Conservation (phyloP, 2,888 invertebrate species). For the Pollenia amentaria region DNA sequence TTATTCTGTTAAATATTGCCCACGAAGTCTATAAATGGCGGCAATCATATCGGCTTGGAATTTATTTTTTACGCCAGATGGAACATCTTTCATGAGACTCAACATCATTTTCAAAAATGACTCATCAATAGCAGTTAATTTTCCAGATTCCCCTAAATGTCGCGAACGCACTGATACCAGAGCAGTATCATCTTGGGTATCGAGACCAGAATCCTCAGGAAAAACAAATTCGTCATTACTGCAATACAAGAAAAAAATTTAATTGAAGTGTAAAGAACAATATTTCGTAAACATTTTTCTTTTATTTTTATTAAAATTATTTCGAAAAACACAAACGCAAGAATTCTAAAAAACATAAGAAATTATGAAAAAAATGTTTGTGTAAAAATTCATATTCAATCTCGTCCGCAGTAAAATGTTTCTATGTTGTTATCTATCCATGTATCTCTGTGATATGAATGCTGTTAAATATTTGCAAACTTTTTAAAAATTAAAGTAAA, state of each 20-base stretch:
- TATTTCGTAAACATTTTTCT: too few species aligned
- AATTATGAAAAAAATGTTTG: background rate
- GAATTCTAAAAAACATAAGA: background rate
- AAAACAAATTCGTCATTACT: conserved; percentile 44
- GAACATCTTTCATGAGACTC: conserved; percentile 66
- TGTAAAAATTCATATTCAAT: too few species aligned
- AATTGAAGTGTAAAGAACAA: background rate
- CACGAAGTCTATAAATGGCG: conserved; percentile 65
- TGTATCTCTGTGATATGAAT: background rate
- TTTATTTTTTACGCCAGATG: conserved; percentile 65
- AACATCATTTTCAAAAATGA: conserved; percentile 70
- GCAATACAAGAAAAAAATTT: conserved; percentile 37
- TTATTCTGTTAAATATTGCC: conserved; percentile 55
- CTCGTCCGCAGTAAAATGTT: background rate
- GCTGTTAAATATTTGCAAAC: background rate
- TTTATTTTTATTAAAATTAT: too few species aligned
- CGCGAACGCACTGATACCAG: background rate
- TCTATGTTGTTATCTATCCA: too few species aligned
- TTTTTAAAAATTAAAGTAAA: background rate
- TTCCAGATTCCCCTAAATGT: background rate
- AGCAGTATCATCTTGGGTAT: conserved; percentile 56
- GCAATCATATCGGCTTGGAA: conserved; percentile 73
- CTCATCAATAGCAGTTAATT: conserved; percentile 35
- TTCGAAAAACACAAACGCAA: too few species aligned
- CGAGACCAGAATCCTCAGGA: conserved; percentile 61